Percentiles rank a stretch among this genome's conserved stretches.
These are phyloP conservation scores for Phalacrocorax aristotelis DNA, from an alignment of 2,113 vertebrate species.

Conservation along the genomic window DNA sequence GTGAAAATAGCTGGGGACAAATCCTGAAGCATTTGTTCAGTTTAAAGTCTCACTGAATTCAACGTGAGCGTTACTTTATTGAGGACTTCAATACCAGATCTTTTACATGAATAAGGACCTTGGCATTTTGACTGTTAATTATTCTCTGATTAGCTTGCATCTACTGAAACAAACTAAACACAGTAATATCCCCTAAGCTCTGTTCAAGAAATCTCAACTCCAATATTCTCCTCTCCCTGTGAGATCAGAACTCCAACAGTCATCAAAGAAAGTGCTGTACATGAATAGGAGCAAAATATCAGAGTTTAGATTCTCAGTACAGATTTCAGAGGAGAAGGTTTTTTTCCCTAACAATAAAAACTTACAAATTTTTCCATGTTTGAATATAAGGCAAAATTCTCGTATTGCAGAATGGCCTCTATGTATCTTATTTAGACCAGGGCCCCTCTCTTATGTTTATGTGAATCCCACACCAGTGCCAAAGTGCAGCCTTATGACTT, in stretches of 20 bases:
- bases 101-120: conserved; percentile 27
- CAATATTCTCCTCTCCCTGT: conserved; percentile 49
- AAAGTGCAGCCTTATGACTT: neutral
- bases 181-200: conserved; percentile 30
- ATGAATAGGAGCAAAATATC: conserved; percentile 34
- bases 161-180: conserved; percentile 38
- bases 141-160: conserved; percentile 51
- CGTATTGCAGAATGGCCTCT: neutral
- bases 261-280: conserved; percentile 55
- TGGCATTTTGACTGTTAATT: conserved; percentile 62
- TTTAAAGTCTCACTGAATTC: conserved; percentile 28
- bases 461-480: neutral
- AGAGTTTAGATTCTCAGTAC: conserved; percentile 32
- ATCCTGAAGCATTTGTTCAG: conserved; percentile 29
- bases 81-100: conserved; percentile 45
- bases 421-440: neutral
- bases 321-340: neutral
- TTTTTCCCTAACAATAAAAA: conserved; percentile 22
- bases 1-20: conserved; percentile 18
- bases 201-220: conserved; percentile 40
- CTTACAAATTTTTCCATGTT: neutral
- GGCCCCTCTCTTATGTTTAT: neutral
- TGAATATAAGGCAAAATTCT: neutral
- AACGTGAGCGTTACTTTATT: conserved; percentile 16
- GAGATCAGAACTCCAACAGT: conserved; percentile 58